Base-by-base conservation (phyloP, 2,113 vertebrate species). In the Corythornis madagascariensis region DNA sequence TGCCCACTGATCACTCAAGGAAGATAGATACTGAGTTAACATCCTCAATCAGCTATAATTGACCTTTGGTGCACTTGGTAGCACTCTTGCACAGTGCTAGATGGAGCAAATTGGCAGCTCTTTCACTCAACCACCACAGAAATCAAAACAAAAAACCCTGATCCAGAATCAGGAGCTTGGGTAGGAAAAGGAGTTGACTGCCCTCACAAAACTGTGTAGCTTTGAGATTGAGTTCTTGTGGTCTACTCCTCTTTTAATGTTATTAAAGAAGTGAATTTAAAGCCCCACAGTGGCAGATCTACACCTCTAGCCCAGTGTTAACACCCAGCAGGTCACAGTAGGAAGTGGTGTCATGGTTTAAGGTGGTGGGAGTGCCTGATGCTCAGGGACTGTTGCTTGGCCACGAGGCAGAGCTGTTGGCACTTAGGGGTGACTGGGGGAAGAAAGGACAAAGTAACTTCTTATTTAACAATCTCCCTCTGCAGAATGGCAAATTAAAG, bases 401-500 rank as follows among this genome's bases (percentile, higher is more conserved):
- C 15, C 22, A 11, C 10, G 26, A 59, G 59, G 61, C 64, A 89
- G 60, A 61, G 6, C 2, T 72, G n/a, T 33, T 88, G 81, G 86
- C 88, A 92, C 59, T 74, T 92, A 89, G 38, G 82, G 66, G 48
- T 93, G 83, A 71, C 22, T 63, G 35, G 78, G 89, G 64, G 22
- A 63, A 72, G 74, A 83, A 96, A 96, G 91, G 94, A 92, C 94
- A 94, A 86, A 88, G 66, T 97, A 97, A 97, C 96, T 97, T 93
- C 91, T 86, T 95, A 94, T 96, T 95, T 97, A 95, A 97, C 97
- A 96, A 97, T 97, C 97, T 97, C 94, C 96, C 94, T 97, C 95
- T 97, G 96, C 96, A 97, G 97, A 97, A 96, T 97, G 96, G 88
- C 97, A 97, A 90, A 93, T 96, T 94, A 97, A 92, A 96, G 93